phyloP scores from a whole-genome alignment of 2,113 vertebrate genomes.

The Otis tarda region DNA sequence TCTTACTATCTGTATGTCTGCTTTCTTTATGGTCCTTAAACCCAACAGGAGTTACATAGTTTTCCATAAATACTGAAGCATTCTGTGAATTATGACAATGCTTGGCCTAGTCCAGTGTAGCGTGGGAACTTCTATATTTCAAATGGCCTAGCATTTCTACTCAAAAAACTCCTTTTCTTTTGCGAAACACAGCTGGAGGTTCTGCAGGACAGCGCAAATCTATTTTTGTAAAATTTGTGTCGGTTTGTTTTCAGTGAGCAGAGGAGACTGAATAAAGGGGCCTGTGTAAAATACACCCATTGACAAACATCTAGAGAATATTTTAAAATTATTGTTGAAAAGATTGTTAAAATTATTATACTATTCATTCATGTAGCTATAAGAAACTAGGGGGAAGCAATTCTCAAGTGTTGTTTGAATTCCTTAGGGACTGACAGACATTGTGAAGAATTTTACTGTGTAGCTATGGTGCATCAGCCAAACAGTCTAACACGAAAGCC shows the following conservation, averaged over 20 bases:
- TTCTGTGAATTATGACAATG: background rate
- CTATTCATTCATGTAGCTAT: fast-evolving
- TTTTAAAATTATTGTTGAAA: background rate
- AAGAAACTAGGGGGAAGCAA: background rate
- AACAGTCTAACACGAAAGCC: background rate
- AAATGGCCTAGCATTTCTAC: background rate
- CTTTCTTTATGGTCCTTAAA: background rate
- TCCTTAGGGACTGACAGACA: background rate
- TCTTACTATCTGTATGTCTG: background rate
- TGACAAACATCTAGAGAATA: background rate
- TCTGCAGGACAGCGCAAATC: background rate
- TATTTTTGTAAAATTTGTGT: background rate
- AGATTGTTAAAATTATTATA: background rate
- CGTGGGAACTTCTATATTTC: background rate
- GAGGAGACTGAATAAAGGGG: background rate
- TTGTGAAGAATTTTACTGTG: background rate
- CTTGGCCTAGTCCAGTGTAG: background rate
- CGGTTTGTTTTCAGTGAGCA: background rate
- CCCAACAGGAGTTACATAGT: background rate
- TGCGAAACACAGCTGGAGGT: background rate
- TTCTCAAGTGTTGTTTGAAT: background rate
- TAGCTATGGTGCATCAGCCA: background rate
- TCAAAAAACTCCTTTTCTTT: background rate
- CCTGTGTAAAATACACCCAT: background rate
- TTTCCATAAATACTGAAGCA: background rate